These are phyloP conservation scores for Leptodactylus fuscus DNA, from an alignment of 2,113 vertebrate genomes.

Conservation along the genomic window DNA sequence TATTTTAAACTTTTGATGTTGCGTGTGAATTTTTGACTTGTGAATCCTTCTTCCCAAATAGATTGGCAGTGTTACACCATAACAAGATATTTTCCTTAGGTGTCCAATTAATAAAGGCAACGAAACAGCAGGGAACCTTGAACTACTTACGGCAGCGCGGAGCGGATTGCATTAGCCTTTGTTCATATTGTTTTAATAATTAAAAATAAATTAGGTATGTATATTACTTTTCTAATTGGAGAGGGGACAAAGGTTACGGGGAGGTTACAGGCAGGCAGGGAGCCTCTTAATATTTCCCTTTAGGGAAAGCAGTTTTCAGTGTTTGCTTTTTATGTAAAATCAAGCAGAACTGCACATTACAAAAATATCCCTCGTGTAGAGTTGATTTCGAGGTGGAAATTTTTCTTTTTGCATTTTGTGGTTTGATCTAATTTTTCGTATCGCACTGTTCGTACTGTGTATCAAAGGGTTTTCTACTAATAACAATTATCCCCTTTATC, in stretches of 20 bases:
- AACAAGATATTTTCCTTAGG: slow-evolving; percentile 45
- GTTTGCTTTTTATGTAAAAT: not conserved
- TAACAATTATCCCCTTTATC: too few relatives aligned
- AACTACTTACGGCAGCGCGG: not conserved
- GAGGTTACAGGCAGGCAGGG: slow-evolving; percentile 5
- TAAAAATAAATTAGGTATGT: slow-evolving; percentile 22
- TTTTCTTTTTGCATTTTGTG: not conserved
- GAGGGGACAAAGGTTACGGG: slow-evolving; percentile 1
- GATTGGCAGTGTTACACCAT: slow-evolving; percentile 38
- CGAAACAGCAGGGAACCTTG: slow-evolving; percentile 15
- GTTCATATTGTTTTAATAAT: slow-evolving; percentile 19
- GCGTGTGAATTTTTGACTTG: slow-evolving; percentile 39
- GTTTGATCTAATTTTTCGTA: not conserved
- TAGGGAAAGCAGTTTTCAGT: not conserved
- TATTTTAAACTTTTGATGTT: slow-evolving; percentile 45
- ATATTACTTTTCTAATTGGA: slow-evolving; percentile 17
- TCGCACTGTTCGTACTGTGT: too few relatives aligned
- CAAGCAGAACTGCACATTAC: not conserved
- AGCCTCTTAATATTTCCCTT: not conserved
- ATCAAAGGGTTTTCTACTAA: too few relatives aligned
- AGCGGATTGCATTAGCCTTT: not conserved
- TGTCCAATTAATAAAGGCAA: slow-evolving; percentile 38
- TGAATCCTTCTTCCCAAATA: slow-evolving; percentile 24
- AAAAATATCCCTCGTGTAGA: not conserved
- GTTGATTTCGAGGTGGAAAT: not conserved